These are phyloP conservation scores for Arnoldichthys spilopterus DNA, from an alignment of 2,797 vertebrate genomes.

Conservation along the genomic window DNA sequence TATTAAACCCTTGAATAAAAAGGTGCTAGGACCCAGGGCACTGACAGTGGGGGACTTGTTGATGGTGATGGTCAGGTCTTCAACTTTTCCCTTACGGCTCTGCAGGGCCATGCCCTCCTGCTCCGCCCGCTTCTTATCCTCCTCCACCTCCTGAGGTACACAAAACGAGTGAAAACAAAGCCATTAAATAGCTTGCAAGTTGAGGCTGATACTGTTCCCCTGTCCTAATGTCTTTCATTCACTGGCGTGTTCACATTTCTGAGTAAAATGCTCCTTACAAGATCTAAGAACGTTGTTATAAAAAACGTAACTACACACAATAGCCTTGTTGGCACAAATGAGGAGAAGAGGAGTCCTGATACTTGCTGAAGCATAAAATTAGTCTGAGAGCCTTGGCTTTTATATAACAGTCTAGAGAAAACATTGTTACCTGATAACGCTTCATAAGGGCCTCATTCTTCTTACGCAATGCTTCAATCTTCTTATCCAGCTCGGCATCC, in stretches of 20 bases:
- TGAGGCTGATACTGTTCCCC: not conserved
- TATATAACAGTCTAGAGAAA: not conserved
- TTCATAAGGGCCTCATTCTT: constrained; percentile 94
- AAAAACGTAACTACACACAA: not conserved
- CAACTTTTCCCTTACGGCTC: constrained; percentile 81
- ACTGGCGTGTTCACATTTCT: not conserved
- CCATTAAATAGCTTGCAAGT: not conserved
- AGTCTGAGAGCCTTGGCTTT: not conserved
- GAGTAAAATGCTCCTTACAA: not conserved
- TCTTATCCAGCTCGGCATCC: constrained; percentile 92
- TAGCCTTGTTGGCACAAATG: not conserved
- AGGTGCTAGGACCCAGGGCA: constrained; percentile 5
- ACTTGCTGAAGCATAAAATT: not conserved
- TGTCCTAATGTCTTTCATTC: not conserved
- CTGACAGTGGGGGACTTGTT: constrained; percentile 89
- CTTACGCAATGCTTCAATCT: constrained; percentile 91
- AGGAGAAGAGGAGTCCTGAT: not conserved
- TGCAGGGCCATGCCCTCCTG: constrained; percentile 88
- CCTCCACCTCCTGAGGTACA: constrained; percentile 91
- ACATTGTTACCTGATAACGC: constrained; percentile 87
- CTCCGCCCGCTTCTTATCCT: constrained; percentile 92
- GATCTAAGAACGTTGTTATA: too few relatives aligned
- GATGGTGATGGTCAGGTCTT: constrained; percentile 94
- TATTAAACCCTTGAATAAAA: not conserved
- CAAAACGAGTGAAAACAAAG: not conserved